phyloP scores from a whole-genome alignment of 1,140 invertebrate species.

The Drosophila novamexicana region DNA sequence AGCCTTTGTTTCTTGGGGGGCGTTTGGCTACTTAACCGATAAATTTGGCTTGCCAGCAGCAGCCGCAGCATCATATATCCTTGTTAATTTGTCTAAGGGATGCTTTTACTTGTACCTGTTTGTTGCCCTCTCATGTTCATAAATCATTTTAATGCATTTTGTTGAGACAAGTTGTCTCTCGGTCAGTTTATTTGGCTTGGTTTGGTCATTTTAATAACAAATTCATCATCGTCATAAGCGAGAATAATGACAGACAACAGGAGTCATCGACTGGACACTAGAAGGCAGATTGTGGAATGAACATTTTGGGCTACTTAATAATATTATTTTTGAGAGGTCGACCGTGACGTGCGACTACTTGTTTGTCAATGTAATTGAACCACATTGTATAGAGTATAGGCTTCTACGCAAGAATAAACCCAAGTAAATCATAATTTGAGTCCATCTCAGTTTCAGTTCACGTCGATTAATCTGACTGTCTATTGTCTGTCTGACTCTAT shows the following conservation, averaged over 20 bases:
- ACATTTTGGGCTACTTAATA: not conserved
- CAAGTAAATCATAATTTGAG: too few relatives aligned
- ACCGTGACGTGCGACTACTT: too few relatives aligned
- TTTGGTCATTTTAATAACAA: slow-evolving; percentile 63
- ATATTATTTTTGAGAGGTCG: not conserved
- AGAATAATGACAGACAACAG: slow-evolving; percentile 23
- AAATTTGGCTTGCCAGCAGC: slow-evolving; percentile 50
- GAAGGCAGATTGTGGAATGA: not conserved
- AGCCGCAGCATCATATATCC: slow-evolving; percentile 69
- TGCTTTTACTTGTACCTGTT: slow-evolving; percentile 34
- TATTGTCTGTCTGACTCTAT: too few relatives aligned
- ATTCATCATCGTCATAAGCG: slow-evolving; percentile 52
- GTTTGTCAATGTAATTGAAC: too few relatives aligned
- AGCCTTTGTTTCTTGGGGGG: slow-evolving; percentile 62
- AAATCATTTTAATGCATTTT: slow-evolving; percentile 79
- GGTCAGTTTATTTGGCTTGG: slow-evolving; percentile 50
- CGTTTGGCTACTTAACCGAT: slow-evolving; percentile 57
- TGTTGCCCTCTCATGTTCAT: slow-evolving; percentile 34
- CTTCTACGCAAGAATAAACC: too few relatives aligned
- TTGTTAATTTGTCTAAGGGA: slow-evolving; percentile 73
- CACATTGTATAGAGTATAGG: too few relatives aligned
- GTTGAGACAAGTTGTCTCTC: slow-evolving; percentile 56
- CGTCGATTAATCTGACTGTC: too few relatives aligned
- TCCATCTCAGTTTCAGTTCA: too few relatives aligned
- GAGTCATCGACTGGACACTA: not conserved